Percentiles rank a stretch among this genome's conserved stretches.
Evolutionary conservation across 2,888 invertebrate species (phyloP).

Genomic region (Leucoptera coffeella): DNA sequence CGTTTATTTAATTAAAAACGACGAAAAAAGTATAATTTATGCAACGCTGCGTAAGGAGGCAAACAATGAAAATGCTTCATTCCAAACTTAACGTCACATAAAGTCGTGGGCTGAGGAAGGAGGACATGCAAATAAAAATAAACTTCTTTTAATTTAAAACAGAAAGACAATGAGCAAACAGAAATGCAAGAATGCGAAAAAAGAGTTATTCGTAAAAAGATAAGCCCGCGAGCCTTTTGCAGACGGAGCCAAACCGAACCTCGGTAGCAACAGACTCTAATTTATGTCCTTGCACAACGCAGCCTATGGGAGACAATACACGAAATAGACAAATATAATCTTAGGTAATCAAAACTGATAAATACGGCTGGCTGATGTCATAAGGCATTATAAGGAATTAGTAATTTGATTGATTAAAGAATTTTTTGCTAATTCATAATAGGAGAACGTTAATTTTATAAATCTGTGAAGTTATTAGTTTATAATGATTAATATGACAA

Average conservation of each 20-base stretch:
- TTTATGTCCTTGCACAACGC: too few species aligned
- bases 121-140: slow-evolving; percentile 33
- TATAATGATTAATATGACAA: too few species aligned
- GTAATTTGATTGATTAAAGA: too few species aligned
- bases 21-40: slow-evolving; percentile 35
- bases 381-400: too few species aligned
- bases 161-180: slow-evolving; percentile 48
- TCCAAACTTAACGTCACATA: slow-evolving; percentile 48
- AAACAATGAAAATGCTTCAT: slow-evolving; percentile 43
- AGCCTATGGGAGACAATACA: too few species aligned
- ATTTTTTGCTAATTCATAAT: too few species aligned
- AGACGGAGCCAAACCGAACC: slow-evolving; percentile 19
- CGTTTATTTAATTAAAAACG: slow-evolving; percentile 32
- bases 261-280: slow-evolving; percentile 27
- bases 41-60: slow-evolving; percentile 34
- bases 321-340: too few species aligned
- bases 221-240: slow-evolving; percentile 21
- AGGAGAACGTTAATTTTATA: too few species aligned
- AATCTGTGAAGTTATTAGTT: too few species aligned
- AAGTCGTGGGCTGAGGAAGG: slow-evolving; percentile 43
- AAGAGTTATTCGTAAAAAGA: slow-evolving; percentile 23
- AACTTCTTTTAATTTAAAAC: slow-evolving; percentile 37
- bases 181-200: slow-evolving; percentile 49
- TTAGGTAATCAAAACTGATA: too few species aligned
- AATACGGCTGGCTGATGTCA: too few species aligned